These are phyloP conservation scores for Heliconius melpomene DNA, from an alignment of 1,140 invertebrate species.

Conservation along the genomic window DNA sequence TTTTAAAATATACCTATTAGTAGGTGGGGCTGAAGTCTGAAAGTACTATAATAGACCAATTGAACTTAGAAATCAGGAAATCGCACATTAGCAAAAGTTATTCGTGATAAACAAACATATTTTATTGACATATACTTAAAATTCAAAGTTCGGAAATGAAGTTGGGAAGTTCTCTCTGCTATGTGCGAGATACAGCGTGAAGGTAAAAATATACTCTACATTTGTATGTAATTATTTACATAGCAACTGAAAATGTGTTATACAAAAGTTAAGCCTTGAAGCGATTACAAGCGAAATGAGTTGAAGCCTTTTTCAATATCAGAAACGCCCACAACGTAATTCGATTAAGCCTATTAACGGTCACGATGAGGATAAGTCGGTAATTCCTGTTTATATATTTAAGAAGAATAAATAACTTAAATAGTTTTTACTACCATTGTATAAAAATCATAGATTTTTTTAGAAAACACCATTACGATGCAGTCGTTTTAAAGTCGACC, in stretches of 20 bases:
- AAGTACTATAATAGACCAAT: too few relatives aligned
- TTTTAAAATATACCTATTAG: too few relatives aligned
- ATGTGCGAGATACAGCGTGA: too few relatives aligned
- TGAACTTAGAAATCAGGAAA: too few relatives aligned
- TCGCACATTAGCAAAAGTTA: too few relatives aligned
- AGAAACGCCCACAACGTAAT: slow-evolving; percentile 6
- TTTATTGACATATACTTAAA: too few relatives aligned
- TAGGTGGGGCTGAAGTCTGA: too few relatives aligned
- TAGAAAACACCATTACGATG: neutral
- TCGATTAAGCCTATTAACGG: slow-evolving; percentile 25
- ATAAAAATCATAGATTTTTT: neutral
- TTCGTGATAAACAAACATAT: too few relatives aligned
- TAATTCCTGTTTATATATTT: neutral
- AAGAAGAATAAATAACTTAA: neutral
- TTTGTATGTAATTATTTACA: too few relatives aligned
- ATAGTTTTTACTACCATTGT: neutral
- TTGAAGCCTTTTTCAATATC: slow-evolving; percentile 18
- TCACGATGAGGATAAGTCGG: neutral
- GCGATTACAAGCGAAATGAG: neutral
- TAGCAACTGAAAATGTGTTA: neutral
- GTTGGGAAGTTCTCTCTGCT: too few relatives aligned
- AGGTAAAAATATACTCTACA: too few relatives aligned
- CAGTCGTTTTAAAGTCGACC: neutral
- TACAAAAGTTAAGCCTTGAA: neutral
- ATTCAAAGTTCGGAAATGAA: too few relatives aligned